Evolutionary conservation across 2,888 invertebrate genomes (phyloP), one percentile per base, ranked within the genome.

Genomic region (Tanytarsus gracilentus): DNA sequence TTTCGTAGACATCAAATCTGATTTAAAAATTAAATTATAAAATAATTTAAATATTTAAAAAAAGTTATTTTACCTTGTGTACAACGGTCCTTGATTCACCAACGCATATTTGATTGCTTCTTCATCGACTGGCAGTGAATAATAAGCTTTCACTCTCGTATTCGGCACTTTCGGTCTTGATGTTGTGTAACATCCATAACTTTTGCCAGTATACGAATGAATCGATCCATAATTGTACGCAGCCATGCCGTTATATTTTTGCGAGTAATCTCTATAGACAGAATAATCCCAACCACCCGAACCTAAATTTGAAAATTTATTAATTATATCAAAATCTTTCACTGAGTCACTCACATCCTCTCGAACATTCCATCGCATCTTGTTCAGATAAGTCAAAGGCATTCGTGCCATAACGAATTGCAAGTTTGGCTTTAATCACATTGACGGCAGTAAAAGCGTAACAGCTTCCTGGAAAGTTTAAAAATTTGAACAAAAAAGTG

Each of bases 1-100:
- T 44, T 4, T 23, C n/a, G n/a, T 44, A 44, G n/a, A 44, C 44
- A 44, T 44, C 21, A 44, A 44, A 44, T 44, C 44, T n/a, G n/a
- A n/a, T n/a, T n/a, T n/a, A n/a, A n/a, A n/a, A n/a, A n/a, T n/a
- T n/a, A n/a, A n/a, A n/a, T n/a, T n/a, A n/a, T n/a, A n/a, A n/a
- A n/a, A n/a, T n/a, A n/a, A n/a, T n/a, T n/a, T n/a, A n/a, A n/a
- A n/a, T n/a, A n/a, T n/a, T n/a, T n/a, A n/a, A n/a, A n/a, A n/a
- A n/a, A n/a, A n/a, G n/a, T n/a, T n/a, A n/a, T n/a, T n/a, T n/a
- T n/a, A n/a, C n/a, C n/a, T 44, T 18, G 44, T 18, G 9, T 44
- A 44, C 6, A 44, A 18, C 11, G 44, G 44, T 44, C 44, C 44
- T 11, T 44, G 23, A 44, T 44, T 44, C 4, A 23, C 18, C 44